A percentile compares a stretch with the other conserved stretches of the same genome.
phyloP scores from a whole-genome alignment of 1,140 invertebrate genomes.

The Himalopsyche phryganea region DNA sequence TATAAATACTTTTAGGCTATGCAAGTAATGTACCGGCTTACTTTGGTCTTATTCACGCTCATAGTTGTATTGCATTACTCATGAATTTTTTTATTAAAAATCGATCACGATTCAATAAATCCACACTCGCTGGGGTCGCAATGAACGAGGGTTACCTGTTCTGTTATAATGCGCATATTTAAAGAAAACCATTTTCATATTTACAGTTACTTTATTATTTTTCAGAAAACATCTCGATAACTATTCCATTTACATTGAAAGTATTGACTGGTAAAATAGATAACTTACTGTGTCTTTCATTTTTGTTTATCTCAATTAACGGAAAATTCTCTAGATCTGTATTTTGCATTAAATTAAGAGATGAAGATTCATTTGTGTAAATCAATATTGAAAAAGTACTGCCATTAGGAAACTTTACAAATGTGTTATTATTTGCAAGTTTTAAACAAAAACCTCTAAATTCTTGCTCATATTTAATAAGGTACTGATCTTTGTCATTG shows the following conservation, averaged over 20 bases:
- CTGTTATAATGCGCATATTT: too few species aligned
- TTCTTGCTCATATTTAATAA: constrained; percentile 57
- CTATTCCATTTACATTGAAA: constrained; percentile 7
- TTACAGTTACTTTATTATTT: too few species aligned
- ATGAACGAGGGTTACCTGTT: too few species aligned
- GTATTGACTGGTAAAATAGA: constrained; percentile 10
- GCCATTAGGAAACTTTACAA: constrained; percentile 51
- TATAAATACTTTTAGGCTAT: too few species aligned
- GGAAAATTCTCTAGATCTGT: constrained; percentile 54
- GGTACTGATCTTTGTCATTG: constrained; percentile 53
- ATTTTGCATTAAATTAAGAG: constrained; percentile 49
- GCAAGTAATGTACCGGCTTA: too few species aligned
- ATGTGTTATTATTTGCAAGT: constrained; percentile 46
- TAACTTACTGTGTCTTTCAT: background rate
- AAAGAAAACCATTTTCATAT: too few species aligned
- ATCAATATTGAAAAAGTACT: constrained; percentile 55
- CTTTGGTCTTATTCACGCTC: too few species aligned
- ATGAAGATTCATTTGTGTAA: constrained; percentile 54
- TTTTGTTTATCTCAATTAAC: constrained; percentile 44
- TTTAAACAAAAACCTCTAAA: constrained; percentile 57
- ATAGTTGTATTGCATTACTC: too few species aligned
- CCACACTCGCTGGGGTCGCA: too few species aligned
- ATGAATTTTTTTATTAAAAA: too few species aligned
- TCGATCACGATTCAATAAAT: too few species aligned
- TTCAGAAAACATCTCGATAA: constrained; percentile 7